A percentile compares a stretch with the other conserved stretches of the same genome.
These are phyloP conservation scores for Megathymus violae DNA, from an alignment of 1,140 invertebrate species.

Conservation along the genomic window DNA sequence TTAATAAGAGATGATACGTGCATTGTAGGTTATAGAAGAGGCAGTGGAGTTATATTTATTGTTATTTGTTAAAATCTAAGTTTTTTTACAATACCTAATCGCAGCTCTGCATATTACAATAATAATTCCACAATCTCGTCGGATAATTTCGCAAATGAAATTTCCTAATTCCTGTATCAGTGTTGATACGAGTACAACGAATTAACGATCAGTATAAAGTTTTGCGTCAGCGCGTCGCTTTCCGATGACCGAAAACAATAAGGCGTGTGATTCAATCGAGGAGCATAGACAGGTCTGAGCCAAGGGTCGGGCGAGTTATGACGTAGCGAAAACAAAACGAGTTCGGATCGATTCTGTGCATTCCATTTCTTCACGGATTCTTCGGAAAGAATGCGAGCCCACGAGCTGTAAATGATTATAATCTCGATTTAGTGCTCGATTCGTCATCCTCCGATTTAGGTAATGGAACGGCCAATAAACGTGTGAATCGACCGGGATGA, in stretches of 20 bases:
- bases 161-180: background rate
- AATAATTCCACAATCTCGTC: background rate
- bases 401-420: conserved; percentile 76
- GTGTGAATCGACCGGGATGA: conserved; percentile 67
- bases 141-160: background rate
- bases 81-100: too few species aligned
- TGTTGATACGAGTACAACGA: conserved; percentile 20
- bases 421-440: conserved; percentile 77
- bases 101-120: conserved; percentile 3
- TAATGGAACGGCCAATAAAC: conserved; percentile 77
- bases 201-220: conserved; percentile 30
- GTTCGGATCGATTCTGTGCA: conserved; percentile 78
- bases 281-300: conserved; percentile 32
- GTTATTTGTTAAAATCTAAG: too few species aligned
- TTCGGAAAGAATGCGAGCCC: conserved; percentile 68
- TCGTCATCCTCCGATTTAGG: conserved; percentile 80
- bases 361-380: conserved; percentile 76
- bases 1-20: too few species aligned
- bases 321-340: conserved; percentile 81
- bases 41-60: too few species aligned
- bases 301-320: conserved; percentile 64
- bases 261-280: conserved; percentile 35
- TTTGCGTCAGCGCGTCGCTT: conserved; percentile 10
- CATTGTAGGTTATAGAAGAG: too few species aligned
- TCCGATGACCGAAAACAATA: conserved; percentile 32